phyloP scores from a whole-genome alignment of 2,797 vertebrate species.

The Margarornis squamiger region DNA sequence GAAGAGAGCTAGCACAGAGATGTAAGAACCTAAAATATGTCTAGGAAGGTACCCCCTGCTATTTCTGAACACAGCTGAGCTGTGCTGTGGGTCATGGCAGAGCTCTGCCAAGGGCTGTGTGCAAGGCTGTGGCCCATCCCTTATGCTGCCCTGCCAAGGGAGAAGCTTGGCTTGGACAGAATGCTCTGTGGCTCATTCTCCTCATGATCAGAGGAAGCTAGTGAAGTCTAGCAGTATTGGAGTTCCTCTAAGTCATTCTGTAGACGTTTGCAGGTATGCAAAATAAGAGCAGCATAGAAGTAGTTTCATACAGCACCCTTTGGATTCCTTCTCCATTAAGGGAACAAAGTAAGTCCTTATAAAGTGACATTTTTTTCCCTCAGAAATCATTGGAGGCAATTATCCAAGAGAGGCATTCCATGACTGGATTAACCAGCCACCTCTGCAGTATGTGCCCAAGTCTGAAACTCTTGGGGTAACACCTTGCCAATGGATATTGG shows the following conservation, averaged over 20 bases:
- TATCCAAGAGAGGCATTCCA: rapidly evolving
- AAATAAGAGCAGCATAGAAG: not conserved
- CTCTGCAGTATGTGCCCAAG: not conserved
- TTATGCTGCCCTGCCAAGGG: rapidly evolving
- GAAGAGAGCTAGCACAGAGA: not conserved
- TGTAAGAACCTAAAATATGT: rapidly evolving
- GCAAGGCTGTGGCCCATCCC: not conserved
- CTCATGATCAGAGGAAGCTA: not conserved
- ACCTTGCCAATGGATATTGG: not conserved
- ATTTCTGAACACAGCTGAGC: rapidly evolving
- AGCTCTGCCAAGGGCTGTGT: not conserved
- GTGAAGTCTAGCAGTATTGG: too few species aligned
- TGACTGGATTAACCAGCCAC: not conserved
- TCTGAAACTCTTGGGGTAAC: not conserved
- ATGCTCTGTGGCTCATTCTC: not conserved
- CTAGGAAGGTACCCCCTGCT: rapidly evolving
- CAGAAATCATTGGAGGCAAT: not conserved
- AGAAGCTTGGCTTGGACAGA: not conserved
- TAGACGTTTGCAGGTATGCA: not conserved
- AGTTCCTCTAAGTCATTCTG: not conserved
- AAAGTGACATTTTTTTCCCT: not conserved
- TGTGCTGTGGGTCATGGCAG: rapidly evolving
- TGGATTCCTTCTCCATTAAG: not conserved
- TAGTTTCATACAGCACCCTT: not conserved
- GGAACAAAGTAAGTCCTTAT: not conserved